Conservation (phyloP, 1,140 invertebrate genomes). For the Pogonognathellus flavescens region DNA sequence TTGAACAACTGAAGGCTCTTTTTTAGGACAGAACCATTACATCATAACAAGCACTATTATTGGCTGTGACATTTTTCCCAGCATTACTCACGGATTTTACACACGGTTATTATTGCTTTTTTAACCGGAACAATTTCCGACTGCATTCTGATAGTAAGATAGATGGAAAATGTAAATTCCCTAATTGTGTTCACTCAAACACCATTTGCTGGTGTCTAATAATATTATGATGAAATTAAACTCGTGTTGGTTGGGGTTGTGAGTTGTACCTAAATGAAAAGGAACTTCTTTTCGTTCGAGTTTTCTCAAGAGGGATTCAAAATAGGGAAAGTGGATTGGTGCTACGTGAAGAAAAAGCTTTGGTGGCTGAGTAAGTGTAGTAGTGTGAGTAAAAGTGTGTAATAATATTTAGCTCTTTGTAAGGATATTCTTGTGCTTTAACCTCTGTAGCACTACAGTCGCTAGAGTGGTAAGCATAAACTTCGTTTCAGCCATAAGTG, state of each 20-base stretch:
- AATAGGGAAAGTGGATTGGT: constrained; percentile 28
- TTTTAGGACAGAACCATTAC: constrained; percentile 8
- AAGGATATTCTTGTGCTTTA: background rate
- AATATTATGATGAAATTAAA: constrained; percentile 7
- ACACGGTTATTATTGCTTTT: too few relatives aligned
- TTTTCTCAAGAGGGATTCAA: background rate
- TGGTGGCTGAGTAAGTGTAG: background rate
- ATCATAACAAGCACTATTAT: constrained; percentile 4
- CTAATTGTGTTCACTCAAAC: too few relatives aligned
- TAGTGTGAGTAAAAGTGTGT: constrained; percentile 5
- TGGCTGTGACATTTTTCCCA: background rate
- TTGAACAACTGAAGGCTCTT: constrained; percentile 16
- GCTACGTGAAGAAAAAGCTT: constrained; percentile 11
- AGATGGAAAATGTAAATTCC: too few relatives aligned
- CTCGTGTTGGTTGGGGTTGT: background rate
- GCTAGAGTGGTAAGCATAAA: background rate
- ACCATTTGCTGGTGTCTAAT: too few relatives aligned
- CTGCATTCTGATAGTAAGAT: too few relatives aligned
- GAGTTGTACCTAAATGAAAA: constrained; percentile 23
- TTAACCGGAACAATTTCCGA: too few relatives aligned
- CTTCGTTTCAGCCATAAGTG: constrained; percentile 16
- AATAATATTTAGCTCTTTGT: constrained; percentile 29
- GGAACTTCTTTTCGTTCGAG: constrained; percentile 20
- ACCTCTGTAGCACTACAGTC: background rate
- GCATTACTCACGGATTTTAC: background rate